These are phyloP conservation scores for Pissodes strobi DNA, from an alignment of 1,140 invertebrate species.

Conservation along the genomic window DNA sequence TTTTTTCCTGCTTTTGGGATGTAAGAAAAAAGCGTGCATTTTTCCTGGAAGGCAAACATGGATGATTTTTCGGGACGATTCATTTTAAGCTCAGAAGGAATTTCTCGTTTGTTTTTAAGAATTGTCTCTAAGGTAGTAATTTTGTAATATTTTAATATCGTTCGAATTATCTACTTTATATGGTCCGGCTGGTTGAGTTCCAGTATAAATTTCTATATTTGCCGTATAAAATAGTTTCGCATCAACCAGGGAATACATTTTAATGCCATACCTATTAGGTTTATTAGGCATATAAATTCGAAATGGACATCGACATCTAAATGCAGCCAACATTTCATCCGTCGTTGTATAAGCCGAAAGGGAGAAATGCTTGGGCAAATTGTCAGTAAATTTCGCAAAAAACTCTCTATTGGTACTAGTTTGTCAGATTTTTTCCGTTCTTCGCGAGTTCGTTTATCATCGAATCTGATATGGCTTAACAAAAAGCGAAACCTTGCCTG, in stretches of 20 bases:
- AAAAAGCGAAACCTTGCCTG: too few relatives aligned
- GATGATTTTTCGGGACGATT: too few relatives aligned
- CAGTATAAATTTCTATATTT: conserved; percentile 32
- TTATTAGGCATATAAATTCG: conserved; percentile 49
- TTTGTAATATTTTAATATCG: too few relatives aligned
- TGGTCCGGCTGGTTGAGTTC: not conserved
- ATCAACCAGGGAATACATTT: too few relatives aligned
- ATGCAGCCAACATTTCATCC: conserved; percentile 39
- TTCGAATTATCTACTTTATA: too few relatives aligned
- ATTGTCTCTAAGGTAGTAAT: conserved; percentile 33
- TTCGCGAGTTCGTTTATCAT: conserved; percentile 37
- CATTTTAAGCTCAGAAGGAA: not conserved
- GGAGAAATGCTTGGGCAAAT: conserved; percentile 12
- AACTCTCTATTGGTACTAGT: conserved; percentile 37
- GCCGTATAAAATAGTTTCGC: too few relatives aligned
- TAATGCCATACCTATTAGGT: too few relatives aligned
- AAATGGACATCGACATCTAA: conserved; percentile 39
- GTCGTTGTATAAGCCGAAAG: too few relatives aligned
- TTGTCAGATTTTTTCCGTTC: conserved; percentile 30
- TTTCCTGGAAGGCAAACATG: too few relatives aligned
- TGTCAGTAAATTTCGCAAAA: conserved; percentile 31
- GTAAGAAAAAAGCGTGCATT: too few relatives aligned
- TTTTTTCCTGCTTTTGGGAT: too few relatives aligned
- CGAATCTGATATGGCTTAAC: conserved; percentile 35
- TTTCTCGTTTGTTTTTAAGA: too few relatives aligned